A percentile compares a stretch with the other conserved stretches of the same genome.
These are phyloP conservation scores for Euleptes europaea DNA, from an alignment of 2,113 vertebrate species.

Conservation along the genomic window DNA sequence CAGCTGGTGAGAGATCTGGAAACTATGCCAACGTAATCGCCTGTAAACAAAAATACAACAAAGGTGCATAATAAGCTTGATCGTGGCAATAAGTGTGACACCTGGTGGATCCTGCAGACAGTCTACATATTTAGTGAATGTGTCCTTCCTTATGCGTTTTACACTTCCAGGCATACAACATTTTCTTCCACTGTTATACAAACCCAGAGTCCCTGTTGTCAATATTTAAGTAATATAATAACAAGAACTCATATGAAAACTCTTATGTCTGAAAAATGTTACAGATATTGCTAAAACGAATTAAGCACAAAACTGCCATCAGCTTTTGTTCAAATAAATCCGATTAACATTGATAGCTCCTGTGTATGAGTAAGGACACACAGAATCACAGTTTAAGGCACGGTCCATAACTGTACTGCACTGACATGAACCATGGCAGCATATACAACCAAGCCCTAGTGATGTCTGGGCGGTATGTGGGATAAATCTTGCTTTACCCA, in stretches of 20 bases:
- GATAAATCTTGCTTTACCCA: no score
- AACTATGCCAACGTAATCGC: conserved; percentile 90
- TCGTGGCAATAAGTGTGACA: not conserved
- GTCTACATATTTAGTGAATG: not conserved
- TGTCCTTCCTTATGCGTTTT: not conserved
- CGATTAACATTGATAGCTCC: not conserved
- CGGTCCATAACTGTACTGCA: not conserved
- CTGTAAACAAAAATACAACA: conserved; percentile 37
- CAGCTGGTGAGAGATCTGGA: conserved; percentile 89
- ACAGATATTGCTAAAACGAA: not conserved
- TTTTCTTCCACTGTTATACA: not conserved
- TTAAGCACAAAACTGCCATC: not conserved
- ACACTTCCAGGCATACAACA: not conserved
- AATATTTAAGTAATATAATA: not conserved
- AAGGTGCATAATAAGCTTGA: conserved; percentile 2
- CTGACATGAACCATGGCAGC: not conserved
- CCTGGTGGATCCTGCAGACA: not conserved
- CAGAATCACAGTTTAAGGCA: not conserved
- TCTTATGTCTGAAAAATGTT: not conserved
- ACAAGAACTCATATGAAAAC: not conserved
- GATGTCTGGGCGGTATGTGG: not conserved
- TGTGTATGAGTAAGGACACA: not conserved
- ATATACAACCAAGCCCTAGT: not conserved
- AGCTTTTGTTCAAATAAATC: not conserved
- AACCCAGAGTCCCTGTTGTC: not conserved